Evolutionary conservation across 2,113 vertebrate genomes (phyloP), one percentile per base, ranked within the genome.

Genomic region (Loxodonta africana): DNA sequence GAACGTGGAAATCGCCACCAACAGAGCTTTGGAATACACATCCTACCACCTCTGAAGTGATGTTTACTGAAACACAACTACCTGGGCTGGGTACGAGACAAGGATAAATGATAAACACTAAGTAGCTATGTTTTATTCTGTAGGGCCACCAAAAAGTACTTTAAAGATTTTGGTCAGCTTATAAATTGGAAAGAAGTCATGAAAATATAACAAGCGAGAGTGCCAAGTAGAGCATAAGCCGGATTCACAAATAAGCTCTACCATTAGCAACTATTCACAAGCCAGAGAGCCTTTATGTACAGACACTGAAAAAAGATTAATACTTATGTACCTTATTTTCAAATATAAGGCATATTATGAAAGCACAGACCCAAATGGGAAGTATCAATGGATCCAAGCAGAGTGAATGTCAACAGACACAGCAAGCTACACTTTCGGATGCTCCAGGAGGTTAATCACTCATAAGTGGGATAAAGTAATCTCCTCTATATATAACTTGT

Each of bases 241-340:
- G 74, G 25, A 92, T 41, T 90, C 25, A 84, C 46, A 95, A 91
- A 44, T 73, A 91, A 94, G 41, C 60, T 80, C 21, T 84, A 12
- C 51, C 86, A 92, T 63, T 63, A 93, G 46, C 14, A 74, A 71
- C 87, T 96, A 90, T 26, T 95, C 65, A 91, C n/a, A 97, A 96
- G 90, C 41, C 37, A 73, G 92, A 74, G 46, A 86, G n/a, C 11
- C 30, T 94, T 87, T 62, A 46, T 7, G 8, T 53, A 26, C 23
- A 86, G 83, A 92, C 15, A 86, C 28, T 71, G 30, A 85, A 96
- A 86, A 86, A 90, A 89, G 17, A 91, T 86, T 76, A 62, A 93
- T 53, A 53, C 18, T 33, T 33, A 20, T 46, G 90, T 63, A 37
- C 37, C 37, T 37, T 46, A 93, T 90, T 91, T 81, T 87, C 76